Evolutionary conservation across 2,113 vertebrate genomes (phyloP).

Genomic region (Hemibagrus wyckioides): DNA sequence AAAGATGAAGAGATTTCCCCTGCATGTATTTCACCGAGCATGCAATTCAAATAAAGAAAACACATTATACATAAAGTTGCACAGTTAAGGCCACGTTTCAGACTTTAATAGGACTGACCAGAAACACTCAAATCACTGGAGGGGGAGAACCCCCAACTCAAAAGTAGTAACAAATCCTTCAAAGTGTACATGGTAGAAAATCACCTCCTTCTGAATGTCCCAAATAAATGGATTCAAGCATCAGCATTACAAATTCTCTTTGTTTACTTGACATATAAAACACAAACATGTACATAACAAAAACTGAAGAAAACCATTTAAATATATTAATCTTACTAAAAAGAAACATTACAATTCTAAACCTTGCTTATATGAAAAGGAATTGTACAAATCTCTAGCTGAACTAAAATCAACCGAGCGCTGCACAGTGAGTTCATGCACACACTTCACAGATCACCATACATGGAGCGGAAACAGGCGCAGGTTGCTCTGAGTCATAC

Average conservation of each 20-base stretch:
- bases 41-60: neutral
- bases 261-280: slow-evolving; percentile 12
- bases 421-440: slow-evolving; percentile 34
- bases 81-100: slow-evolving; percentile 8
- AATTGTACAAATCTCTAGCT: slow-evolving; percentile 18
- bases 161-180: neutral
- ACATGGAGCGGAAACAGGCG: slow-evolving; percentile 77
- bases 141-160: neutral
- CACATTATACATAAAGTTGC: neutral
- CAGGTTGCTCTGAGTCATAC: slow-evolving; percentile 70
- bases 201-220: neutral
- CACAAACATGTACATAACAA: neutral
- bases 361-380: slow-evolving; percentile 7
- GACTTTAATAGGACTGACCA: slow-evolving; percentile 2
- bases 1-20: neutral
- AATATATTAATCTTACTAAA: slow-evolving; percentile 38
- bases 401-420: slow-evolving; percentile 44
- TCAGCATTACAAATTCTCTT: slow-evolving; percentile 27
- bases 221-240: slow-evolving; percentile 8
- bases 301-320: neutral
- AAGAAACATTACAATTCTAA: slow-evolving; percentile 8
- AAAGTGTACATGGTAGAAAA: neutral
- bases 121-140: neutral
- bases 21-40: neutral
- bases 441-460: slow-evolving; percentile 66